Percentiles rank a stretch among this genome's conserved stretches.
Evolutionary conservation across 2,888 invertebrate species (phyloP).

Genomic region (Phyto melanocephala): DNA sequence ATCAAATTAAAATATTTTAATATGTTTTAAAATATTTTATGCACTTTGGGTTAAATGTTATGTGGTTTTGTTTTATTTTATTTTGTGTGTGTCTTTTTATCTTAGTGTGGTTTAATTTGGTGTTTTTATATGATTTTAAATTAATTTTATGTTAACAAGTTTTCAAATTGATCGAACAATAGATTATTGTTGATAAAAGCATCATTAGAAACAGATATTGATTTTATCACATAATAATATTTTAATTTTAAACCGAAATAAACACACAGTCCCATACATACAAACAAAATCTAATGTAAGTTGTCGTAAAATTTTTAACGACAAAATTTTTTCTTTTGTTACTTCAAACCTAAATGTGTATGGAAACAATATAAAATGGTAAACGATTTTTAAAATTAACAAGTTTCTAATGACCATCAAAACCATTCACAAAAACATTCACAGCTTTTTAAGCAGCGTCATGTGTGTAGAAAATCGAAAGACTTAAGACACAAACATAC

Average conservation of each 20-base stretch:
- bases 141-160: conserved; percentile 54
- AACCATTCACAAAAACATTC: not conserved
- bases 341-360: not conserved
- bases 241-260: not conserved
- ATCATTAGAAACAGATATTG: conserved; percentile 45
- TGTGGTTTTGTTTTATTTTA: not conserved
- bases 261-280: not conserved
- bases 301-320: not conserved
- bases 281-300: not conserved
- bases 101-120: conserved; percentile 43
- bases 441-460: not conserved
- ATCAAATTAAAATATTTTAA: conserved; percentile 54
- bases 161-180: conserved; percentile 43
- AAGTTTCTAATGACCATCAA: not conserved
- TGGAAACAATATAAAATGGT: not conserved
- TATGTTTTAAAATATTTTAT: conserved; percentile 53
- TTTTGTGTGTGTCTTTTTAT: not conserved
- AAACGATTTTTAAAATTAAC: not conserved
- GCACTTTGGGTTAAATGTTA: conserved; percentile 11
- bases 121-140: conserved; percentile 54
- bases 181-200: conserved; percentile 41
- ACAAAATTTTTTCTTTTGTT: not conserved
- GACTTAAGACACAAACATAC: conserved; percentile 23
- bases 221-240: conserved; percentile 49
- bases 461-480: conserved; percentile 5